A percentile compares a stretch with the other conserved stretches of the same genome.
These are phyloP conservation scores for Malthinus flaveolus DNA, from an alignment of 2,888 invertebrate species.

Conservation along the genomic window DNA sequence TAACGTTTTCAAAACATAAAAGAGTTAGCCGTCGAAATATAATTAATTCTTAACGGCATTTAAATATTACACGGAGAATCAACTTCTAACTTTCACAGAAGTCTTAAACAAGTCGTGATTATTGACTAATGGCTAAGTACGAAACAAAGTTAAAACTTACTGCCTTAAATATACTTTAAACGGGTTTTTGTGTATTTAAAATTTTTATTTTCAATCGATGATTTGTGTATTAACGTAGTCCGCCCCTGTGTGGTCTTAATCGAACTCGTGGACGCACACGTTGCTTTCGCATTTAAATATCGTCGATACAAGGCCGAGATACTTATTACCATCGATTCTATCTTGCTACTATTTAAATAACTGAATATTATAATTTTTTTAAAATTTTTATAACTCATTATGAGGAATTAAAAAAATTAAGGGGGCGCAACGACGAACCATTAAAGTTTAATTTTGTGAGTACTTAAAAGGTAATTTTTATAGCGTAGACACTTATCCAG, in stretches of 20 bases:
- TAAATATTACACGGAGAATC: not conserved
- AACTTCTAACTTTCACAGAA: constrained; percentile 13
- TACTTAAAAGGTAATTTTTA: too few relatives aligned
- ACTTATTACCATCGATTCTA: constrained; percentile 33
- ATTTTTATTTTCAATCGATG: constrained; percentile 38
- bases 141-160: constrained; percentile 6
- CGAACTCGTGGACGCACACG: constrained; percentile 40
- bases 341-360: constrained; percentile 24
- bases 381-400: not conserved
- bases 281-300: constrained; percentile 41
- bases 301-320: constrained; percentile 39
- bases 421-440: too few relatives aligned
- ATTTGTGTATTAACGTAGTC: constrained; percentile 41
- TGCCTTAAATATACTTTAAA: constrained; percentile 17
- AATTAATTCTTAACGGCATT: constrained; percentile 14
- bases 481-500: too few relatives aligned
- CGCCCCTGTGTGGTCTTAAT: constrained; percentile 42
- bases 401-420: too few relatives aligned
- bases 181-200: constrained; percentile 33
- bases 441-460: too few relatives aligned
- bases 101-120: constrained; percentile 13
- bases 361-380: constrained; percentile 10
- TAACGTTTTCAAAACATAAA: constrained; percentile 5
- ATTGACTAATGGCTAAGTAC: constrained; percentile 16
- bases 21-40: constrained; percentile 7